A percentile compares a stretch with the other conserved stretches of the same genome.
These are phyloP conservation scores for human DNA, from an alignment of 2,113 vertebrate species.

Conservation along the genomic window DNA sequence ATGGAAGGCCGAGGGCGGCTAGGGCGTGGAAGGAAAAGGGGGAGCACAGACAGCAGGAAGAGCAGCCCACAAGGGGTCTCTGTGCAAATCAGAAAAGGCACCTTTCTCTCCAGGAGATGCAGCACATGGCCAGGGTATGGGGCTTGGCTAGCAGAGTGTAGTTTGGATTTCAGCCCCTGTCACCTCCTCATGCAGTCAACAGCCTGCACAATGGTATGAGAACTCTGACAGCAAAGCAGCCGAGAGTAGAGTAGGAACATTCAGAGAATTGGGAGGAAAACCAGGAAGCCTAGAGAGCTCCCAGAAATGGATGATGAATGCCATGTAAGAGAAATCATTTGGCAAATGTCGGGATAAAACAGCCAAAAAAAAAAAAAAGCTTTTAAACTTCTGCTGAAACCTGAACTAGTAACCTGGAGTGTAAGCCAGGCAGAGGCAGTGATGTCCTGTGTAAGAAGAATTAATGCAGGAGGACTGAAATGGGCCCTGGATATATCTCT, in stretches of 20 bases:
- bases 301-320: constrained; percentile 1
- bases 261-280: constrained; percentile 32
- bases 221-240: background rate
- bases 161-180: background rate
- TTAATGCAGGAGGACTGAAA: background rate
- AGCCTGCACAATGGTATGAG: background rate
- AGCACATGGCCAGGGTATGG: background rate
- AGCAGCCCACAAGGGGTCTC: background rate
- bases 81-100: background rate
- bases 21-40: background rate
- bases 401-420: background rate
- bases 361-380: background rate
- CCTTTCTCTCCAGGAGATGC: background rate
- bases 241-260: background rate
- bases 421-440: background rate
- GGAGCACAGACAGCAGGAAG: background rate
- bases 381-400: background rate
- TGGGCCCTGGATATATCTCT: background rate
- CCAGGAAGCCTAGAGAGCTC: background rate
- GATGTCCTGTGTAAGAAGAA: background rate
- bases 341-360: background rate
- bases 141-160: background rate
- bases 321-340: background rate
- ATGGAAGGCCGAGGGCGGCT: background rate
- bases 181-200: background rate